These are phyloP conservation scores for Zophobas atratus DNA, from an alignment of 1,140 invertebrate species.

Conservation along the genomic window DNA sequence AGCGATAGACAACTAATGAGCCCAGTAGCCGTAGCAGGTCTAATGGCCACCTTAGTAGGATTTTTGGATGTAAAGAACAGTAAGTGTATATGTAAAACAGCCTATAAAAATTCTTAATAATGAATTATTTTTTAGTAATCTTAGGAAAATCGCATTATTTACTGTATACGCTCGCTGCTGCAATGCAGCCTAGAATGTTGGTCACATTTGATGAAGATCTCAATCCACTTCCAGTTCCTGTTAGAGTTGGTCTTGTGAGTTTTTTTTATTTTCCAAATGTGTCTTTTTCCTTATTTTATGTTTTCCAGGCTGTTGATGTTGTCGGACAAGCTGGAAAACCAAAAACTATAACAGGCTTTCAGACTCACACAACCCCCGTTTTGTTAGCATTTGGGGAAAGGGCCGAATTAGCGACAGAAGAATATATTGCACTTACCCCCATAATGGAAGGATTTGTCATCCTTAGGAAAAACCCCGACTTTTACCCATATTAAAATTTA, in stretches of 20 bases:
- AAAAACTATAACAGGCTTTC: conserved; percentile 99
- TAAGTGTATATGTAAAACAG: conserved; percentile 71
- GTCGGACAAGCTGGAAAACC: conserved; percentile 99
- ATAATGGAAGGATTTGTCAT: conserved; percentile 99
- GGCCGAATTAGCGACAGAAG: conserved; percentile 98
- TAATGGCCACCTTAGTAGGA: conserved; percentile 92
- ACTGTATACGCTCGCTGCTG: conserved; percentile 94
- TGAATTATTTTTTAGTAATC: conserved; percentile 80
- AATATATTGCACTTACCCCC: conserved; percentile 95
- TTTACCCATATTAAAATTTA: conserved; percentile 66
- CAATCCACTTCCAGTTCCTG: conserved; percentile 94
- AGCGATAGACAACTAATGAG: conserved; percentile 96
- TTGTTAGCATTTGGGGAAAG: conserved; percentile 96
- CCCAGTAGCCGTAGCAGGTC: conserved; percentile 94
- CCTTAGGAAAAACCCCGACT: conserved; percentile 93
- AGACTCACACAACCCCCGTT: conserved; percentile 99
- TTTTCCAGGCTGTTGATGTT: conserved; percentile 93
- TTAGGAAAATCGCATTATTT: conserved; percentile 97
- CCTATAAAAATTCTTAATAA: not conserved
- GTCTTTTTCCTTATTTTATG: conserved; percentile 11
- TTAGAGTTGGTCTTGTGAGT: conserved; percentile 94
- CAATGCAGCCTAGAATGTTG: conserved; percentile 99
- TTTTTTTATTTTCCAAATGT: conserved; percentile 20
- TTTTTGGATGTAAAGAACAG: conserved; percentile 98
- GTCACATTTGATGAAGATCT: conserved; percentile 99